Evolutionary conservation across 2,797 vertebrate species (phyloP), one percentile per base, ranked within the genome.

Genomic region (Telmatherina bonti): DNA sequence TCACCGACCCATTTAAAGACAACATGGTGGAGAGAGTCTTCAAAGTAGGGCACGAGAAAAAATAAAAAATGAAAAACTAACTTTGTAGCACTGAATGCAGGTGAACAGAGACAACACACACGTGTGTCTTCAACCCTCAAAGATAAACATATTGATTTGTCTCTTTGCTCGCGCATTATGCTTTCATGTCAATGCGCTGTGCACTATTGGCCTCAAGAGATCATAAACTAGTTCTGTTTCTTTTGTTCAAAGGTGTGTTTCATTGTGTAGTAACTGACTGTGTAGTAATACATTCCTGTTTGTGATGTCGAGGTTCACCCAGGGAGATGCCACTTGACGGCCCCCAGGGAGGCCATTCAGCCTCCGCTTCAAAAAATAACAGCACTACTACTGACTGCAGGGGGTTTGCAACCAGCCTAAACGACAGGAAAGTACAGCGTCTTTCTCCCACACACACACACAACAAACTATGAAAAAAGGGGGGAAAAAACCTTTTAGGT

Each of bases 1-100:
- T 88, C 70, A n/a, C 75, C 90, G 91, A 90, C 91, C 91, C 74
- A 91, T 65, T 90, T 92, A 89, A 80, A 89, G 65, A 49, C 76
- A 85, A 75, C 67, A 78, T 76, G 71, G 84, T 53, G 63, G 66
- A 78, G 65, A 51, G 67, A 64, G 77, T 18, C 45, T 51, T 20
- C 77, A 87, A 90, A 89, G 87, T 88, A 90, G 86, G 90, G 47
- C 87, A 76, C 53, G 54, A 59, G 53, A 85, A n/a, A n/a, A n/a
- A n/a, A n/a, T n/a, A n/a, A n/a, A n/a, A n/a, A n/a, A n/a, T n/a
- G 80, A 53, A 61, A 55, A 84, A 82, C 36, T 43, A 85, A 83
- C 59, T 75, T 82, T 62, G 62, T 70, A 72, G 69, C 13, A 56
- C 57, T 41, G 62, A 31, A 57, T 20, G 2, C 41, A 67, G 30